These are phyloP conservation scores for Ctenoplectra terminalis DNA, from an alignment of 1,140 invertebrate genomes.

Conservation along the genomic window DNA sequence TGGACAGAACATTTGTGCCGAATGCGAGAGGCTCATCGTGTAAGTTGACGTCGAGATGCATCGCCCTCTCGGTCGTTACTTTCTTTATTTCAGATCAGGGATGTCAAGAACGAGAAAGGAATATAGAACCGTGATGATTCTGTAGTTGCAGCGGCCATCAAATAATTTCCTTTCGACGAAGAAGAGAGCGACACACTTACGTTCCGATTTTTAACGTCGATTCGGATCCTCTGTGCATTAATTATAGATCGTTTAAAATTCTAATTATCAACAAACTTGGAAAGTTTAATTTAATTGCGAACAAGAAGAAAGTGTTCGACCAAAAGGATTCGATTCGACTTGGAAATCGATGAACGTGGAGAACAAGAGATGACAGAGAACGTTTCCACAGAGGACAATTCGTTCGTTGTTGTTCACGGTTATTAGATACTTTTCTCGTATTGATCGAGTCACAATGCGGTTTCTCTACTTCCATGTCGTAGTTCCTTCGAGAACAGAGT, in stretches of 20 bases:
- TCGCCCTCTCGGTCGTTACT: background rate
- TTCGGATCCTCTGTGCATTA: background rate
- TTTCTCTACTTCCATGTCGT: slow-evolving; percentile 76
- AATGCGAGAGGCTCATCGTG: slow-evolving; percentile 96
- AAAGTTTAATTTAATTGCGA: too few species aligned
- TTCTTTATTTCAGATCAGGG: slow-evolving; percentile 53
- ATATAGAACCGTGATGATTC: slow-evolving; percentile 21
- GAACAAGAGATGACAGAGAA: slow-evolving; percentile 28
- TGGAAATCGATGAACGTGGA: background rate
- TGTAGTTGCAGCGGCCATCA: background rate
- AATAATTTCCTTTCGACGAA: slow-evolving; percentile 14
- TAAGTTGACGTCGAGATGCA: slow-evolving; percentile 86
- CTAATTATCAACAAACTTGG: background rate
- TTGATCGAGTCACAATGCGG: slow-evolving; percentile 51
- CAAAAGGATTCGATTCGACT: background rate
- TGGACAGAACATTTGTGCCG: slow-evolving; percentile 95
- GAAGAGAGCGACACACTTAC: background rate
- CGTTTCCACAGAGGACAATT: slow-evolving; percentile 8
- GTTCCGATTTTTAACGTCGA: slow-evolving; percentile 3
- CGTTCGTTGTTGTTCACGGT: slow-evolving; percentile 16
- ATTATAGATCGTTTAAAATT: too few species aligned
- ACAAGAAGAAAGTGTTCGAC: too few species aligned
- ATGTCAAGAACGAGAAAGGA: slow-evolving; percentile 31
- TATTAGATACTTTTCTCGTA: slow-evolving; percentile 28
- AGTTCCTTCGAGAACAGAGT: slow-evolving; percentile 84